A percentile compares a stretch with the other conserved stretches of the same genome.
These are phyloP conservation scores for Ondatra zibethicus DNA, from an alignment of 2,113 vertebrate species.

Conservation along the genomic window DNA sequence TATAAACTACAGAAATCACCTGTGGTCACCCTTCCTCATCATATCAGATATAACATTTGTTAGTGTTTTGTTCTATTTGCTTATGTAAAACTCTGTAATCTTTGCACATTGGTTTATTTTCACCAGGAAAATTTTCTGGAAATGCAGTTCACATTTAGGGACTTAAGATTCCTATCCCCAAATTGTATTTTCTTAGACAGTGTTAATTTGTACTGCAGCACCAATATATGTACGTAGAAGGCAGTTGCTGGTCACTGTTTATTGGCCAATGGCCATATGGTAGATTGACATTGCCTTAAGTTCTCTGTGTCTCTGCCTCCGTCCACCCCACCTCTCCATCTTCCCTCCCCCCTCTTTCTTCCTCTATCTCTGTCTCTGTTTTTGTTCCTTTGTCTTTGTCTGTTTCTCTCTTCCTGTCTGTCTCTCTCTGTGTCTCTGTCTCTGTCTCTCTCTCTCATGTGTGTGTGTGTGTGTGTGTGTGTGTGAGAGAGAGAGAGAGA, in stretches of 20 bases:
- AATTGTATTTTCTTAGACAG: background rate
- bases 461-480: background rate
- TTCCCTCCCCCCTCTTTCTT: no score
- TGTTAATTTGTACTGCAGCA: background rate
- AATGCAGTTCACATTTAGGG: slow-evolving; percentile 41
- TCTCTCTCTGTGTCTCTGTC: background rate
- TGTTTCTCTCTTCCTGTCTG: background rate
- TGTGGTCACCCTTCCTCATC: background rate
- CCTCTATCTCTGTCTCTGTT: background rate
- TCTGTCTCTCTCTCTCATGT: background rate
- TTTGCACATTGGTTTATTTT: slow-evolving; percentile 46
- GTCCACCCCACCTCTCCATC: no score
- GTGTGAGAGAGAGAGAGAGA: background rate
- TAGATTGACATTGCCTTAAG: background rate
- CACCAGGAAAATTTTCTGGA: slow-evolving; percentile 1
- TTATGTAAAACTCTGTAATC: background rate
- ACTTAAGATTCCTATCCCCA: slow-evolving; percentile 12
- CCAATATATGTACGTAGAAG: background rate
- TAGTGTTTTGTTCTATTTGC: slow-evolving; percentile 40
- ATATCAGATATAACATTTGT: background rate
- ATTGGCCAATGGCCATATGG: background rate
- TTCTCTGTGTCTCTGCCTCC: background rate
- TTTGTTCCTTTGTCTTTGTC: background rate
- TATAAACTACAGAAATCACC: background rate
- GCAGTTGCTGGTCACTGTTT: background rate